Percentiles rank a stretch among this genome's conserved stretches.
Conservation (phyloP, 2,888 invertebrate species). For the Oxytorus armatus region DNA sequence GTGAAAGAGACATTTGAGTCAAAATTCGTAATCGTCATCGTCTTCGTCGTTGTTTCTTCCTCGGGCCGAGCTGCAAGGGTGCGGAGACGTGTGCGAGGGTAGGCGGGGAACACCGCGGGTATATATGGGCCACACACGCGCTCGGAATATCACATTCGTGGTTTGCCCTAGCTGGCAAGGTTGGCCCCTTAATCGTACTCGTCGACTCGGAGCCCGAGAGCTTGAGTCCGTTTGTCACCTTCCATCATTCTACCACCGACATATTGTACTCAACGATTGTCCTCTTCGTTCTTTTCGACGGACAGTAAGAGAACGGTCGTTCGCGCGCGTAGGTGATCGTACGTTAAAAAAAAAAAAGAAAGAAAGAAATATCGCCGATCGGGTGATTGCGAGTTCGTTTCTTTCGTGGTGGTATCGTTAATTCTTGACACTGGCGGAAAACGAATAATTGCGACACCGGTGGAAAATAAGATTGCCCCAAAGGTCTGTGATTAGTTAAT, state of each 20-base stretch:
- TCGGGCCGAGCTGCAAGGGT: constrained; percentile 64
- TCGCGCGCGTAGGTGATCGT: constrained; percentile 34
- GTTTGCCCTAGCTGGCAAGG: constrained; percentile 78
- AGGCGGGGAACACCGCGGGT: constrained; percentile 75
- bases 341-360: neutral
- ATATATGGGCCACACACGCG: constrained; percentile 84
- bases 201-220: constrained; percentile 24
- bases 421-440: neutral
- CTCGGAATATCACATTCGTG: constrained; percentile 83
- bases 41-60: constrained; percentile 43
- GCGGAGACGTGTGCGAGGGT: constrained; percentile 70
- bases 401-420: constrained; percentile 24
- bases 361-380: neutral
- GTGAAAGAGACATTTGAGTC: constrained; percentile 32
- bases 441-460: constrained; percentile 15
- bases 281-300: constrained; percentile 4
- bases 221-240: constrained; percentile 46
- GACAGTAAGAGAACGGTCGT: constrained; percentile 15
- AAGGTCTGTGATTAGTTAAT: constrained; percentile 43
- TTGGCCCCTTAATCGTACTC: constrained; percentile 66
- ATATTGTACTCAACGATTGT: constrained; percentile 11
- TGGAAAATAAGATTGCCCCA: constrained; percentile 38
- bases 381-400: constrained; percentile 32
- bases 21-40: constrained; percentile 24
- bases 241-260: constrained; percentile 14